Conservation (phyloP, 2,888 invertebrate species). For the Sesamia inferens region DNA sequence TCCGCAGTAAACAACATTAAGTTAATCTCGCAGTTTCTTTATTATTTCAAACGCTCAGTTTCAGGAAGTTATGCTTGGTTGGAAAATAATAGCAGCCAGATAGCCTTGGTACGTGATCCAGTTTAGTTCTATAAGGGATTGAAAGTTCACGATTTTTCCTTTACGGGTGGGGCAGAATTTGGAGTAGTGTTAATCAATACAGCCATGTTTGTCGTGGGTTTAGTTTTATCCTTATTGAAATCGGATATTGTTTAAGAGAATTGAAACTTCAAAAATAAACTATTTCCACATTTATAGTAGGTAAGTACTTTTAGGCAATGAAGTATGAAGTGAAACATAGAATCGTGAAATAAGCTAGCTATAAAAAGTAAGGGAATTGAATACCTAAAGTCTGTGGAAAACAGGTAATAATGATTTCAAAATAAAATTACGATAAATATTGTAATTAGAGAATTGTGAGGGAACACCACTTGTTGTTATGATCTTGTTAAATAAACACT, state of each 20-base stretch:
- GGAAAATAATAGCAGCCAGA: constrained; percentile 46
- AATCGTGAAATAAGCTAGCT: background rate
- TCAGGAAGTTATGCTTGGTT: constrained; percentile 47
- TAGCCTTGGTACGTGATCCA: constrained; percentile 53
- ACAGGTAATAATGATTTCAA: too few relatives aligned
- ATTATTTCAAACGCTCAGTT: constrained; percentile 58
- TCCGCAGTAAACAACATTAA: constrained; percentile 59
- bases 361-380: background rate
- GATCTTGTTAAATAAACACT: too few relatives aligned
- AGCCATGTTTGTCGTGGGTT: constrained; percentile 40
- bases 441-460: too few relatives aligned
- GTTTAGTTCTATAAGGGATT: constrained; percentile 53
- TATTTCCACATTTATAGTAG: background rate
- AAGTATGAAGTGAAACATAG: background rate
- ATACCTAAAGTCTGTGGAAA: too few relatives aligned
- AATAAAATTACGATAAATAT: too few relatives aligned
- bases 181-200: constrained; percentile 48
- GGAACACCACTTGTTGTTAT: too few relatives aligned
- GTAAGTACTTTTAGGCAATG: background rate
- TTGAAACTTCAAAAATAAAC: background rate
- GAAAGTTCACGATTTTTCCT: constrained; percentile 57
- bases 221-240: constrained; percentile 23
- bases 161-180: constrained; percentile 40
- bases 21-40: constrained; percentile 58
- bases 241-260: background rate